These are phyloP conservation scores for Fragum sueziense DNA, from an alignment of 2,888 invertebrate species.

Conservation along the genomic window DNA sequence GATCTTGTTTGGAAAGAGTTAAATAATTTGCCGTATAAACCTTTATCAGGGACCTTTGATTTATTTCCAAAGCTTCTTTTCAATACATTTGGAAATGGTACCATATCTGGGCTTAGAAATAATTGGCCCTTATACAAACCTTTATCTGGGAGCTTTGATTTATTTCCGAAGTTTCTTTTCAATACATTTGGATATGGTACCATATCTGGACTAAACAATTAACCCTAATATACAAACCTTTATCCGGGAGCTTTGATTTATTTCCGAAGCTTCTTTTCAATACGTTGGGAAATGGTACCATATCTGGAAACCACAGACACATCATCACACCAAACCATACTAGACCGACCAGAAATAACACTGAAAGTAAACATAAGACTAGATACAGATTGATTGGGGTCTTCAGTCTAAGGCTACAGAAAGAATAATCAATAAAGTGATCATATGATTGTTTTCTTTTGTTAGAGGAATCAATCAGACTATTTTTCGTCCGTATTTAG, in stretches of 20 bases:
- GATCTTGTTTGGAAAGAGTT: too few species aligned
- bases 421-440: not conserved
- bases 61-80: too few species aligned
- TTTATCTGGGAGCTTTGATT: constrained; percentile 30
- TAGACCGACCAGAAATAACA: constrained; percentile 53
- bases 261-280: constrained; percentile 31
- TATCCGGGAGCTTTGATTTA: constrained; percentile 24
- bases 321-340: constrained; percentile 73
- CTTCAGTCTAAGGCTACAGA: not conserved
- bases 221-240: too few species aligned
- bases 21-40: too few species aligned
- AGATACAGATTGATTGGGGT: not conserved
- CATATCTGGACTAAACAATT: too few species aligned
- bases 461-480: not conserved
- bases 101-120: too few species aligned
- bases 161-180: constrained; percentile 28
- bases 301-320: constrained; percentile 73
- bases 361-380: constrained; percentile 29
- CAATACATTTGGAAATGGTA: too few species aligned
- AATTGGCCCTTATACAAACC: too few species aligned
- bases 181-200: constrained; percentile 55
- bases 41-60: too few species aligned
- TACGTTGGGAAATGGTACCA: constrained; percentile 58
- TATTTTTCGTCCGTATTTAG: not conserved
- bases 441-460: not conserved